phyloP scores from a whole-genome alignment of 2,797 vertebrate species.

The Paratrypauchen microcephalus region DNA sequence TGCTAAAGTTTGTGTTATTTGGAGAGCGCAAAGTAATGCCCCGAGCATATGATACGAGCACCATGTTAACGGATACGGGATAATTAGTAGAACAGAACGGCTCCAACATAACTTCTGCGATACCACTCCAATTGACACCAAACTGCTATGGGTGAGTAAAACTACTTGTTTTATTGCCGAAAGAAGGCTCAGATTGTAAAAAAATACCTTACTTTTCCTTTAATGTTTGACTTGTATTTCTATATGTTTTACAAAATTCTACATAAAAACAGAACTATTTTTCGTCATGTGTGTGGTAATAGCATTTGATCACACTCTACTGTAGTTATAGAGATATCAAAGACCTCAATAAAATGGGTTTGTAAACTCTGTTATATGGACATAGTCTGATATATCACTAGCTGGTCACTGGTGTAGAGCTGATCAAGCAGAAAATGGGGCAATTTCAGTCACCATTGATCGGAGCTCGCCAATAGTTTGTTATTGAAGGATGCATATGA shows the following conservation, averaged over 20 bases:
- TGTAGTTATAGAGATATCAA: neutral
- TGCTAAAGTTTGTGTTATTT: no score
- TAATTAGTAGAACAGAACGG: no score
- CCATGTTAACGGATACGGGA: no score
- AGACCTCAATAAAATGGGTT: neutral
- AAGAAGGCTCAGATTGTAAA: no score
- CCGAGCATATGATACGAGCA: no score
- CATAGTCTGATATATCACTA: neutral
- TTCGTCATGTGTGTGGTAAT: neutral
- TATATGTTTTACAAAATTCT: neutral
- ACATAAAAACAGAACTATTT: neutral
- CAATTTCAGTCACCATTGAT: slow-evolving; percentile 3
- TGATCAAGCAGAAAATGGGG: slow-evolving; percentile 9
- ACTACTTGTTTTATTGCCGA: no score
- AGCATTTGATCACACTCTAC: neutral
- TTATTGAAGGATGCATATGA: slow-evolving; percentile 1
- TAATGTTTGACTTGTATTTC: slow-evolving; percentile 9
- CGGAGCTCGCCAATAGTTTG: neutral
- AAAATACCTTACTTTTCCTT: no score
- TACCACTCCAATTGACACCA: no score
- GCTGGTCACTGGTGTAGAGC: neutral
- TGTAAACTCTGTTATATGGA: neutral
- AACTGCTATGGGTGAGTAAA: no score
- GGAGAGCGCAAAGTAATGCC: no score
- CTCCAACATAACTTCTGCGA: no score